Conservation (phyloP, 2,888 invertebrate species). For the Drosophila gaucha region DNA sequence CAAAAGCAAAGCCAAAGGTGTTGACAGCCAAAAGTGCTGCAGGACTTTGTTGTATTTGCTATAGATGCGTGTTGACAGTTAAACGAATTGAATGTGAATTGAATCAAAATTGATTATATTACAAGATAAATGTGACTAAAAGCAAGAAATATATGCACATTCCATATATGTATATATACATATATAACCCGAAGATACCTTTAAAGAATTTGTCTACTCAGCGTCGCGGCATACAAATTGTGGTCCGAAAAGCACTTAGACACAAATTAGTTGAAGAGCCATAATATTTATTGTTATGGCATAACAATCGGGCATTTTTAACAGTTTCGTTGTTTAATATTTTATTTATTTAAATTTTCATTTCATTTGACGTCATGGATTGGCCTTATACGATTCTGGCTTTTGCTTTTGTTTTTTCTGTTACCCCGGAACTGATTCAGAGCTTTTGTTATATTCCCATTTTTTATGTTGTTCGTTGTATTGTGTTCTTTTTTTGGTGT, state of each 20-base stretch:
- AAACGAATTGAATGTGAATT: constrained; percentile 48
- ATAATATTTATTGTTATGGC: constrained; percentile 12
- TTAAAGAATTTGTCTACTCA: constrained; percentile 2
- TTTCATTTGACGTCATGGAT: constrained; percentile 55
- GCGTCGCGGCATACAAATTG: constrained; percentile 1
- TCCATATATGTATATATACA: neutral
- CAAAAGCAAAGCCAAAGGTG: constrained; percentile 1
- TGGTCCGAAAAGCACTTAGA: neutral
- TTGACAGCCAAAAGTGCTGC: constrained; percentile 13
- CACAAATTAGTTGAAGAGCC: constrained; percentile 6
- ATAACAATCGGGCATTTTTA: neutral
- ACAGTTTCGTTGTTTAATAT: constrained; percentile 1
- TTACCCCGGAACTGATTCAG: neutral
- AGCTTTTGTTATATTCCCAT: constrained; percentile 12
- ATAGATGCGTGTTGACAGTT: constrained; percentile 28
- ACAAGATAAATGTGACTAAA: constrained; percentile 20
- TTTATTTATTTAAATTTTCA: constrained; percentile 52
- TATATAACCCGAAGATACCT: neutral
- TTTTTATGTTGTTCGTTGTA: constrained; percentile 17
- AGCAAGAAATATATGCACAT: neutral
- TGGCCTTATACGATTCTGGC: too few species aligned
- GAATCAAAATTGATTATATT: constrained; percentile 44
- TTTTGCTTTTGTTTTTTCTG: neutral
- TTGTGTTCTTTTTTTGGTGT: constrained; percentile 4
- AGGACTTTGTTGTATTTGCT: constrained; percentile 3